Evolutionary conservation across 2,888 invertebrate species (phyloP).

Genomic region (Drosophila birchii): DNA sequence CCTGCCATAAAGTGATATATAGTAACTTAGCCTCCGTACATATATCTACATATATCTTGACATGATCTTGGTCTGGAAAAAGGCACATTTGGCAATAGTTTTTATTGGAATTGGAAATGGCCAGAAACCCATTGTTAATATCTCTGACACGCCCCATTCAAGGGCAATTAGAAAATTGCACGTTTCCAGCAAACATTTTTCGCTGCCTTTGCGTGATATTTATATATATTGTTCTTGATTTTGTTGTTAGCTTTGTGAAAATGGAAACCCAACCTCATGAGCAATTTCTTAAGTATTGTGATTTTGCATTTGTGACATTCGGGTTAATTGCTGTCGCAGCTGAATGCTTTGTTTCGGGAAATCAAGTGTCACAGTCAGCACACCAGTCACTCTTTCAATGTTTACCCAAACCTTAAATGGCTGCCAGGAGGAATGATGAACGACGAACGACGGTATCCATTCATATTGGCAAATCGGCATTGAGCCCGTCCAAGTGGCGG

Average conservation of each 20-base stretch:
- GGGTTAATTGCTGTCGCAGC: constrained; percentile 33
- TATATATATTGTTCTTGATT: neutral
- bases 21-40: constrained; percentile 4
- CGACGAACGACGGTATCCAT: constrained; percentile 22
- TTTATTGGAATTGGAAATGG: constrained; percentile 20
- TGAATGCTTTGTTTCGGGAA: constrained; percentile 20
- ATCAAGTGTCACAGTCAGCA: constrained; percentile 23
- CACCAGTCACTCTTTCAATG: constrained; percentile 11
- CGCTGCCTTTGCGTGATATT: constrained; percentile 38
- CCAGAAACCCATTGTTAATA: constrained; percentile 53
- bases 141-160: constrained; percentile 62
- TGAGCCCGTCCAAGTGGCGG: constrained; percentile 42
- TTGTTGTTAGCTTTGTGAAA: constrained; percentile 30
- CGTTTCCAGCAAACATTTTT: constrained; percentile 34
- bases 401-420: constrained; percentile 21
- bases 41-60: constrained; percentile 33
- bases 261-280: constrained; percentile 36
- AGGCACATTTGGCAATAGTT: constrained; percentile 14
- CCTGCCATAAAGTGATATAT: constrained; percentile 17
- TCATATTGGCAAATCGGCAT: constrained; percentile 38
- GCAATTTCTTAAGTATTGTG: constrained; percentile 43
- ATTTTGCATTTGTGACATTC: constrained; percentile 41
- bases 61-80: constrained; percentile 30
- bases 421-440: constrained; percentile 38
- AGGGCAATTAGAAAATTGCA: constrained; percentile 55